phyloP scores from a whole-genome alignment of 1,140 invertebrate genomes.

The Cryptotermes secundus region DNA sequence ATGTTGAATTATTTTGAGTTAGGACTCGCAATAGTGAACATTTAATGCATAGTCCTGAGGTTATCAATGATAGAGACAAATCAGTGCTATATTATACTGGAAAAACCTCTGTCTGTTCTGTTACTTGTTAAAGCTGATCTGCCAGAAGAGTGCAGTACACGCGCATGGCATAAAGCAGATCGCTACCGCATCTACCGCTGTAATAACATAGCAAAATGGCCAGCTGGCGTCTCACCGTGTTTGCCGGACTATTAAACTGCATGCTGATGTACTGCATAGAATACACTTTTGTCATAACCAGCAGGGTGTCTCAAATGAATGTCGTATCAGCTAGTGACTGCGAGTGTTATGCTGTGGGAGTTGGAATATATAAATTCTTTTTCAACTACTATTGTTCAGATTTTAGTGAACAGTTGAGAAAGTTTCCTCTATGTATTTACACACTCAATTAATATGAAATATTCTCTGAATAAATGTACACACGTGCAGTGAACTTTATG shows the following conservation, averaged over 20 bases:
- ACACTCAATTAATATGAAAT: no score
- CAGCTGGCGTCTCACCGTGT: background rate
- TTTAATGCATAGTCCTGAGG: background rate
- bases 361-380: background rate
- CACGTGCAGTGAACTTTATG: no score
- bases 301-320: background rate
- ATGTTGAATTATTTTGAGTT: constrained; percentile 4
- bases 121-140: background rate
- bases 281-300: background rate
- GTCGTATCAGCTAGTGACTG: background rate
- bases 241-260: background rate
- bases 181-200: background rate
- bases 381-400: background rate
- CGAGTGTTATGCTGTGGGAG: background rate
- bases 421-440: no score
- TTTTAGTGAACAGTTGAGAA: no score
- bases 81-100: background rate
- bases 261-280: background rate
- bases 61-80: background rate
- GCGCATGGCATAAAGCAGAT: background rate
- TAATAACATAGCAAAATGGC: background rate
- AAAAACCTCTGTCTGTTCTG: background rate
- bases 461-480: no score
- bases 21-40: background rate
- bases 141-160: background rate